Evolutionary conservation across 2,888 invertebrate genomes (phyloP), one percentile per base, ranked within the genome.

Genomic region (Meloe dianella): DNA sequence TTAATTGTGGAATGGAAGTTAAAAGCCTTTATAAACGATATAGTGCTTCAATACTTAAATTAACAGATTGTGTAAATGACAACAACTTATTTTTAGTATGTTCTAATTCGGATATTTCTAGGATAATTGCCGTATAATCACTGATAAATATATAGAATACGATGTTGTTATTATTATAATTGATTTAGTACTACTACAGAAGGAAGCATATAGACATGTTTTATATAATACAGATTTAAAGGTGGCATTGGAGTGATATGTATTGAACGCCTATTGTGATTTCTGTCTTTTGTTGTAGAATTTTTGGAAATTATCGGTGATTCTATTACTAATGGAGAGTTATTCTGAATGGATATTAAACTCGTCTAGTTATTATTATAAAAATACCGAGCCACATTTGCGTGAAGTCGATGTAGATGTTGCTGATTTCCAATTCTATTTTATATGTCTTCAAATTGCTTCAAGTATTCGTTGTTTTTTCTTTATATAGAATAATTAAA

Each of bases 101-200:
- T 56, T 32, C 22, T 12, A 35, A 47, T 59, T 4, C 12, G 22
- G 14, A 57, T 63, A 63, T 65, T 63, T 80, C 84, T 76, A 96
- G 96, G 88, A 87, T 10, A 86, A 87, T 70, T 97, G 97, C 80
- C 89, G 89, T 59, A 85, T 88, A 57, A 82, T 91, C 14, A 93
- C 94, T 0, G 97, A 97, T 82, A 95, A 95, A 81, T 97, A 96
- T 79, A 90, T 96, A 67, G 96, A 97, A 84, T 95, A 93, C 82
- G 97, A 97, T 79, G 88, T 91, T n/a, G 91, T 94, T 0, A 92
- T 96, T 72, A 90, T 95, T 0, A 88, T 94, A 77, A 91, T 97
- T 68, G 96, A 97, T 83, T 85, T 95, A 29, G 87, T 96, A 30
- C 84, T 97, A 12, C 87, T 96, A 74, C 92, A 93, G 56, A 90